Conservation (phyloP, 2,888 invertebrate genomes). For the Drosophila buzzatii region DNA sequence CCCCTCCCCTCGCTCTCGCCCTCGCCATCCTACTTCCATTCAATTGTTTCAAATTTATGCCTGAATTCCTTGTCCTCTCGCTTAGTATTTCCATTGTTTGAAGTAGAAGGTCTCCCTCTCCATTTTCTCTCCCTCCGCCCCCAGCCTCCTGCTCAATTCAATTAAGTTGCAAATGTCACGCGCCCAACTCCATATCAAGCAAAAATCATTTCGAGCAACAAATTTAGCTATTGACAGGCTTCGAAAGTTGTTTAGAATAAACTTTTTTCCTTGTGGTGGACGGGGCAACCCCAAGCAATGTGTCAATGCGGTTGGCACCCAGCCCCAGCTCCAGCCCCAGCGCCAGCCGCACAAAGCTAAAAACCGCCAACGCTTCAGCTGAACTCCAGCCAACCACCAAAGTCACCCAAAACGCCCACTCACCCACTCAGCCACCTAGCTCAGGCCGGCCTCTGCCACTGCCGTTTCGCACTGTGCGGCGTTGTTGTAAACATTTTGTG, state of each 20-base stretch:
- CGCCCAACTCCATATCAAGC: slow-evolving; percentile 30
- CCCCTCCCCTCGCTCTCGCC: slow-evolving; percentile 3
- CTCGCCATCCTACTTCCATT: neutral
- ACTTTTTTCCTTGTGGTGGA: slow-evolving; percentile 35
- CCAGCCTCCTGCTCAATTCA: slow-evolving; percentile 34
- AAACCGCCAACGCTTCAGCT: slow-evolving; percentile 54
- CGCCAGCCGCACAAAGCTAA: slow-evolving; percentile 75
- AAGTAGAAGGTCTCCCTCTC: slow-evolving; percentile 40
- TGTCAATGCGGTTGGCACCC: slow-evolving; percentile 77
- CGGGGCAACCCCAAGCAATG: slow-evolving; percentile 56
- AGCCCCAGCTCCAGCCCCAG: slow-evolving; percentile 24
- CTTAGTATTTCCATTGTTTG: slow-evolving; percentile 57
- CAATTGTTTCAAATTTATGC: slow-evolving; percentile 4
- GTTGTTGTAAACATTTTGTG: slow-evolving; percentile 73
- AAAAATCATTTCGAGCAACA: slow-evolving; percentile 44
- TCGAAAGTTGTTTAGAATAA: slow-evolving; percentile 57
- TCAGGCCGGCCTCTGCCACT: slow-evolving; percentile 21
- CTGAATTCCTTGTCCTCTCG: slow-evolving; percentile 19
- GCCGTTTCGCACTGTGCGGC: slow-evolving; percentile 42
- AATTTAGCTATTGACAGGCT: slow-evolving; percentile 50
- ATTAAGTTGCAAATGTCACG: slow-evolving; percentile 46
- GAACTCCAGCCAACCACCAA: neutral
- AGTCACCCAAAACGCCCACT: neutral
- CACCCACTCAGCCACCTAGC: neutral
- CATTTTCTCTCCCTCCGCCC: neutral